Evolutionary conservation across 2,113 vertebrate species (phyloP).

Genomic region (Myotis davidii): DNA sequence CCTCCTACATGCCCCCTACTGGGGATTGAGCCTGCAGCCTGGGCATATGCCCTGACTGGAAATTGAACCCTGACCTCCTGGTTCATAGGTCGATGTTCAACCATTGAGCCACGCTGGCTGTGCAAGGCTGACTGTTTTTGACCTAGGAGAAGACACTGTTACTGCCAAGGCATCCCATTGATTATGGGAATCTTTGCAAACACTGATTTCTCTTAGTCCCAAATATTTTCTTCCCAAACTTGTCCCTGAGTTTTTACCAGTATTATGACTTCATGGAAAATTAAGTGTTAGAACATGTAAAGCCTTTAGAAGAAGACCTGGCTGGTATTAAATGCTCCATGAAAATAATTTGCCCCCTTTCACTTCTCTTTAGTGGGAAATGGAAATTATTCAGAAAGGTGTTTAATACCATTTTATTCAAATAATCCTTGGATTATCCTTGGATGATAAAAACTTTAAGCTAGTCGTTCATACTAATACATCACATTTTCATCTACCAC

Average conservation of each 20-base stretch:
- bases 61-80: no score
- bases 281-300: background rate
- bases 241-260: background rate
- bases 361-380: background rate
- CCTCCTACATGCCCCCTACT: no score
- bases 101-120: no score
- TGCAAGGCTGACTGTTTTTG: background rate
- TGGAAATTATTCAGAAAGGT: background rate
- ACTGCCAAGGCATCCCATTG: background rate
- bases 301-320: background rate
- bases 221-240: background rate
- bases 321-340: background rate
- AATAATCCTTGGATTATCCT: background rate
- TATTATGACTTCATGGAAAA: background rate
- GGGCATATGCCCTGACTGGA: no score
- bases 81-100: no score
- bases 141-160: background rate
- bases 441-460: background rate
- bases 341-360: background rate
- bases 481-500: background rate
- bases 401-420: background rate
- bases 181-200: background rate
- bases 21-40: no score
- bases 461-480: background rate
- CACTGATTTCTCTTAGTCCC: background rate